phyloP scores from a whole-genome alignment of 1,140 invertebrate genomes.

The Portunus trituberculatus region DNA sequence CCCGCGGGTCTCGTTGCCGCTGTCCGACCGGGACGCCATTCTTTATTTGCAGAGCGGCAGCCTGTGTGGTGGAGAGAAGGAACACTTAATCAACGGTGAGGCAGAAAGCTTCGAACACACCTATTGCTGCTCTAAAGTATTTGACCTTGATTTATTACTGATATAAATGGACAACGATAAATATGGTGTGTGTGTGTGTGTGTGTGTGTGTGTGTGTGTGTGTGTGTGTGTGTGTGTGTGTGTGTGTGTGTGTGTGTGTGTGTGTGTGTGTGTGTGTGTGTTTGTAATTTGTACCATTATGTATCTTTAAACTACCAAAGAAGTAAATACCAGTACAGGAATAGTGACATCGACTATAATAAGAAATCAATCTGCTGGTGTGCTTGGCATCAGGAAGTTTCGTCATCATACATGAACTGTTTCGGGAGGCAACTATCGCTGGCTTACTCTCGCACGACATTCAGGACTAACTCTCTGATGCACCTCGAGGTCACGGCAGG shows the following conservation, averaged over 20 bases:
- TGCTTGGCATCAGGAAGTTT: too few relatives aligned
- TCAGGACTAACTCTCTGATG: too few relatives aligned
- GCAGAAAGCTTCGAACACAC: neutral
- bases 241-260: slow-evolving; percentile 46
- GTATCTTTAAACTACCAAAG: too few relatives aligned
- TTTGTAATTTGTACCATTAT: neutral
- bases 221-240: slow-evolving; percentile 51
- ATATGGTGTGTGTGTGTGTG: slow-evolving; percentile 1
- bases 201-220: slow-evolving; percentile 47
- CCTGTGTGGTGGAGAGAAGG: slow-evolving; percentile 9
- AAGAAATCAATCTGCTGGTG: too few relatives aligned
- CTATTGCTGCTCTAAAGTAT: neutral
- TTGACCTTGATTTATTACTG: too few relatives aligned
- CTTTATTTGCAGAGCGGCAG: neutral
- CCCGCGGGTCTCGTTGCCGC: slow-evolving; percentile 77
- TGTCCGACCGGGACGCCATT: slow-evolving; percentile 77
- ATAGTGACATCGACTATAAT: too few relatives aligned
- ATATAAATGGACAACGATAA: too few relatives aligned
- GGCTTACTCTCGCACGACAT: too few relatives aligned
- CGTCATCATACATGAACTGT: too few relatives aligned
- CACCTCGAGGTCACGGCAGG: too few relatives aligned
- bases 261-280: slow-evolving; percentile 37
- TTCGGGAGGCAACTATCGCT: too few relatives aligned
- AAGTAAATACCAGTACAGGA: too few relatives aligned
- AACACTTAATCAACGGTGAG: neutral